Evolutionary conservation across 2,888 invertebrate species (phyloP).

Genomic region (Clostera curtula): DNA sequence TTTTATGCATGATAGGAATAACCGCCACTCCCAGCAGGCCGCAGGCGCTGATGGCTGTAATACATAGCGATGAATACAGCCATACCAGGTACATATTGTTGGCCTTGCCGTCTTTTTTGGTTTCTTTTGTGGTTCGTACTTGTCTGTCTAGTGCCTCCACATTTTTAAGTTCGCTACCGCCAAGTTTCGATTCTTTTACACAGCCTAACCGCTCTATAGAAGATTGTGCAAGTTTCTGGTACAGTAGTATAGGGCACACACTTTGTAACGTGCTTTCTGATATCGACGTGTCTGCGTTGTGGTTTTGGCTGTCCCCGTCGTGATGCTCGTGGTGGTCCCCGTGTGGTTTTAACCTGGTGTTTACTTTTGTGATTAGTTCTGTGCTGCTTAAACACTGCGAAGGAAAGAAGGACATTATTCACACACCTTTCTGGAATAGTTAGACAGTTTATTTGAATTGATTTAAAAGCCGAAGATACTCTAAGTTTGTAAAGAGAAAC

Average conservation of each 20-base stretch:
- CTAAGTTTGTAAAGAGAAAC: too few species aligned
- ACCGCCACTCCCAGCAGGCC: slow-evolving; percentile 91
- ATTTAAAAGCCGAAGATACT: too few species aligned
- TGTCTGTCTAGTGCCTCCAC: too few species aligned
- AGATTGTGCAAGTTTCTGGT: slow-evolving; percentile 76
- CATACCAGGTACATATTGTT: slow-evolving; percentile 78
- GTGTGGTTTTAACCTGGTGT: slow-evolving; percentile 47
- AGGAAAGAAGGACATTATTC: slow-evolving; percentile 5
- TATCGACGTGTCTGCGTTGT: slow-evolving; percentile 33
- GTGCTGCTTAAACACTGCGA: slow-evolving; percentile 68
- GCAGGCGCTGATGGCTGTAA: slow-evolving; percentile 89
- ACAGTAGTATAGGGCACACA: slow-evolving; percentile 80
- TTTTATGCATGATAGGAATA: slow-evolving; percentile 92
- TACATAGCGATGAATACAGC: slow-evolving; percentile 88
- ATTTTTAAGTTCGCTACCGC: too few species aligned
- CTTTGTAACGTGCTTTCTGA: slow-evolving; percentile 57
- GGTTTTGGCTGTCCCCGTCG: slow-evolving; percentile 27
- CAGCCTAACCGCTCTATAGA: slow-evolving; percentile 74
- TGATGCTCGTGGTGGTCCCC: slow-evolving; percentile 27
- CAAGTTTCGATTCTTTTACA: too few species aligned
- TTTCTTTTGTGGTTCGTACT: background rate
- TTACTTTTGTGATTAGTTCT: slow-evolving; percentile 57
- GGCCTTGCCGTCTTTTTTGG: slow-evolving; percentile 4
- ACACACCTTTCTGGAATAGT: too few species aligned
- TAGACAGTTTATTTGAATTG: too few species aligned